Evolutionary conservation across 2,888 invertebrate genomes (phyloP).

Genomic region (Ormyrus pomaceus): DNA sequence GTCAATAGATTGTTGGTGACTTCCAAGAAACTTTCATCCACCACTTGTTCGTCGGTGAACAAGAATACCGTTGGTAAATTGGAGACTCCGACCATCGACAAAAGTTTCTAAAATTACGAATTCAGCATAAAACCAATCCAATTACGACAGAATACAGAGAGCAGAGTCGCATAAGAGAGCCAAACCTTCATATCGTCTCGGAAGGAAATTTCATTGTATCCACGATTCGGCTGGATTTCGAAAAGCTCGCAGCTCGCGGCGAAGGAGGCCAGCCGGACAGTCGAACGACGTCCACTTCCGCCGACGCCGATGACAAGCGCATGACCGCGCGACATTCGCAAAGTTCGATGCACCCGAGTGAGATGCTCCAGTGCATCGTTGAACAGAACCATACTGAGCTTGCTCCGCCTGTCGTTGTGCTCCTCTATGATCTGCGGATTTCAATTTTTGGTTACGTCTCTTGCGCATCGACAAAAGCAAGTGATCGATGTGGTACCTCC

Average conservation of each 20-base stretch:
- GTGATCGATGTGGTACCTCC: slow-evolving; percentile 79
- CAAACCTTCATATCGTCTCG: slow-evolving; percentile 88
- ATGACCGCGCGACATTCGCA: slow-evolving; percentile 90
- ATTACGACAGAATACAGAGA: too few species aligned
- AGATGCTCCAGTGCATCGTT: slow-evolving; percentile 95
- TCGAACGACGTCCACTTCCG: slow-evolving; percentile 91
- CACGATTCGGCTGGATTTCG: slow-evolving; percentile 88
- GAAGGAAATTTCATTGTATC: slow-evolving; percentile 89
- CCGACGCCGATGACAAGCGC: slow-evolving; percentile 91
- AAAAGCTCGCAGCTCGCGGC: slow-evolving; percentile 90
- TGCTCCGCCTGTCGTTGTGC: slow-evolving; percentile 84
- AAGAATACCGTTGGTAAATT: slow-evolving; percentile 88
- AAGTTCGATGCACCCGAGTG: slow-evolving; percentile 89
- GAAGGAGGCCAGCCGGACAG: slow-evolving; percentile 88
- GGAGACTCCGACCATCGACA: slow-evolving; percentile 86
- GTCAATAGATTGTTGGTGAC: slow-evolving; percentile 94
- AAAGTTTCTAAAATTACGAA: slow-evolving; percentile 77
- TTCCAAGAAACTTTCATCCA: slow-evolving; percentile 91
- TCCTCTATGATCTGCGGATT: slow-evolving; percentile 86
- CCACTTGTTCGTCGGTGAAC: slow-evolving; percentile 89
- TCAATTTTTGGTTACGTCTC: not conserved
- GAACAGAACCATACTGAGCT: slow-evolving; percentile 90
- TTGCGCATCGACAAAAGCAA: not conserved
- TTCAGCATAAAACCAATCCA: not conserved
- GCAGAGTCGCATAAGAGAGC: too few species aligned